phyloP scores from a whole-genome alignment of 2,113 vertebrate genomes.

The Chionodraco myersi region DNA sequence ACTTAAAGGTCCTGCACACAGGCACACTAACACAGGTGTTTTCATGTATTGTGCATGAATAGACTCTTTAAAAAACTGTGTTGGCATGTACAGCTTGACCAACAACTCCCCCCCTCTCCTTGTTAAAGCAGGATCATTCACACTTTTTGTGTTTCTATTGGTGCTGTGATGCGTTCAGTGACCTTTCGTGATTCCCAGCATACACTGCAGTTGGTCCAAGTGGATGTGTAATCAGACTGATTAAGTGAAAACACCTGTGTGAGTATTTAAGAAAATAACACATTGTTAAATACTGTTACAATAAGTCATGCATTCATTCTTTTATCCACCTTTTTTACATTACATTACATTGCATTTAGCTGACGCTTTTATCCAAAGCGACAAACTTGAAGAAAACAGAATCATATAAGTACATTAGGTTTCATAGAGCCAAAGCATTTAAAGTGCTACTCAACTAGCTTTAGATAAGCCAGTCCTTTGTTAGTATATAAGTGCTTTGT shows the following conservation, averaged over 20 bases:
- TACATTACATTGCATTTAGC: no score
- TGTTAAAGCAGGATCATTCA: neutral
- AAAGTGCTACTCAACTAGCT: no score
- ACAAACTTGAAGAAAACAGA: no score
- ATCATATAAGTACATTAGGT: no score
- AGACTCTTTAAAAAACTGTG: neutral
- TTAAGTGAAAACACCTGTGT: conserved; percentile 6
- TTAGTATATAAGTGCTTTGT: no score
- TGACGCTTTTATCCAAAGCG: no score
- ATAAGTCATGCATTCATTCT: neutral
- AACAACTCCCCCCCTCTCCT: neutral
- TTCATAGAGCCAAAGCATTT: no score
- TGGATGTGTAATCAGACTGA: neutral
- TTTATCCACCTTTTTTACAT: neutral
- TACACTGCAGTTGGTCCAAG: neutral
- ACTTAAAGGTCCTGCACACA: neutral
- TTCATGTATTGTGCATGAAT: neutral
- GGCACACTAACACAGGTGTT: neutral
- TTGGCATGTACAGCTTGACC: neutral
- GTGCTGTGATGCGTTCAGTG: neutral
- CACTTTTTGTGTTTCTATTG: neutral
- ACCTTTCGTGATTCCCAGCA: neutral
- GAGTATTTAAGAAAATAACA: neutral
- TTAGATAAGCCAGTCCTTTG: no score
- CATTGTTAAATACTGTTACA: neutral